Conservation (phyloP, 1,140 invertebrate species). For the Pachypsylla venusta region DNA sequence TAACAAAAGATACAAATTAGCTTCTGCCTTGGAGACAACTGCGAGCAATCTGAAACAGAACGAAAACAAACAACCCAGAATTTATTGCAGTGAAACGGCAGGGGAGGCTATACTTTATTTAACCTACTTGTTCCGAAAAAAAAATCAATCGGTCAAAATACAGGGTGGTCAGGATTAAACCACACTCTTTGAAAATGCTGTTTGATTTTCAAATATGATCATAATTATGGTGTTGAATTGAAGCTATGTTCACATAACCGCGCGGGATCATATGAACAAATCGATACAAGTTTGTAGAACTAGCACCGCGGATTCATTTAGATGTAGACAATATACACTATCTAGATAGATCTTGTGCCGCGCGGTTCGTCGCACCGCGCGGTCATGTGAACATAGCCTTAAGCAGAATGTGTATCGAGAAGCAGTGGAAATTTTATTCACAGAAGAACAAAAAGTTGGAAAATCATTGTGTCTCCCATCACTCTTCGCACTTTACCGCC, state of each 20-base stretch:
- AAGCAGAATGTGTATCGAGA: too few species aligned
- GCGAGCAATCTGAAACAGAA: constrained; percentile 53
- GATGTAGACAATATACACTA: too few species aligned
- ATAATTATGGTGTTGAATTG: not conserved
- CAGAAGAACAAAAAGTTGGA: constrained; percentile 1
- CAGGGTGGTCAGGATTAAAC: not conserved
- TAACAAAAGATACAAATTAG: constrained; percentile 52
- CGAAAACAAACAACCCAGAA: constrained; percentile 22
- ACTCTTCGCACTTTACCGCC: too few species aligned
- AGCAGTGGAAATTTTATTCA: too few species aligned
- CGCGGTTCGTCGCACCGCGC: too few species aligned
- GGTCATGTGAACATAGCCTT: too few species aligned
- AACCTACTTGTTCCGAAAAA: not conserved
- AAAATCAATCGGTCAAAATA: not conserved
- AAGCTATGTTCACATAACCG: too few species aligned
- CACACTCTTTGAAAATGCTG: not conserved
- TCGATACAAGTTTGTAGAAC: too few species aligned
- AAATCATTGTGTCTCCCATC: too few species aligned
- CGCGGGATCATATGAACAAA: too few species aligned
- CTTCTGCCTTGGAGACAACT: constrained; percentile 47
- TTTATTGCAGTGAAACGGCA: not conserved
- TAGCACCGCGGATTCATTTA: too few species aligned
- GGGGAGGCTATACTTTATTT: not conserved
- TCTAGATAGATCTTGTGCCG: too few species aligned
- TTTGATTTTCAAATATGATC: not conserved